Evolutionary conservation across 1,140 invertebrate species (phyloP).

Genomic region (Sycobia sp.): DNA sequence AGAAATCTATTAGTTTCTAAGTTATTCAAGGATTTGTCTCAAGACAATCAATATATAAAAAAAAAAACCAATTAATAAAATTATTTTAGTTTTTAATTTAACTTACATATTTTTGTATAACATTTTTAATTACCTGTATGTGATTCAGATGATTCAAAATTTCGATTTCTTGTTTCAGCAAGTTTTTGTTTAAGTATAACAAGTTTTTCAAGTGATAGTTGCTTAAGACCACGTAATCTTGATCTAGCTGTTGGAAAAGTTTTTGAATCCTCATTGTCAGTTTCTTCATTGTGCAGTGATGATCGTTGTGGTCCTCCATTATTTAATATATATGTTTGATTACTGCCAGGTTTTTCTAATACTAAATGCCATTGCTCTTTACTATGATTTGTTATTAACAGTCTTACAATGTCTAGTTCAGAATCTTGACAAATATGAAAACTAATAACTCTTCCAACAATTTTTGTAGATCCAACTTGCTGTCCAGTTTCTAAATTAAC

Average conservation of each 20-base stretch:
- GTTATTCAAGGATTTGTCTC: too few relatives aligned
- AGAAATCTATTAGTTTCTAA: too few relatives aligned
- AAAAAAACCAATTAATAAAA: conserved; percentile 9
- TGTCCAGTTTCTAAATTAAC: conserved; percentile 73
- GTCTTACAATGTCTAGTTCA: conserved; percentile 68
- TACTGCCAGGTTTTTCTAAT: conserved; percentile 67
- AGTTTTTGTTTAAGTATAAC: conserved; percentile 69
- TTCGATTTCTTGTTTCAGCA: conserved; percentile 64
- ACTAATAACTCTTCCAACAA: conserved; percentile 66
- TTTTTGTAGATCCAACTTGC: conserved; percentile 68
- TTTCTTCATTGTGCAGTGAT: conserved; percentile 41
- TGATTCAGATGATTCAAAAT: conserved; percentile 41
- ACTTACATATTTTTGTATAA: not conserved
- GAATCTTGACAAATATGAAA: conserved; percentile 73
- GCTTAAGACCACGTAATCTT: conserved; percentile 68
- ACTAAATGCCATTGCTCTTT: conserved; percentile 69
- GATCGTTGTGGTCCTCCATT: conserved; percentile 41
- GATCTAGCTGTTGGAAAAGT: conserved; percentile 63
- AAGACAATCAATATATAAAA: too few relatives aligned
- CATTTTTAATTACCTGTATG: conserved; percentile 17
- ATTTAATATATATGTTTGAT: conserved; percentile 66
- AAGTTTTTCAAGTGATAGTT: conserved; percentile 71
- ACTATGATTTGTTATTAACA: conserved; percentile 72
- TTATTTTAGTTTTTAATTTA: not conserved
- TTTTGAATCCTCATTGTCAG: conserved; percentile 52